phyloP scores from a whole-genome alignment of 2,797 vertebrate genomes.

The Nasua narica region DNA sequence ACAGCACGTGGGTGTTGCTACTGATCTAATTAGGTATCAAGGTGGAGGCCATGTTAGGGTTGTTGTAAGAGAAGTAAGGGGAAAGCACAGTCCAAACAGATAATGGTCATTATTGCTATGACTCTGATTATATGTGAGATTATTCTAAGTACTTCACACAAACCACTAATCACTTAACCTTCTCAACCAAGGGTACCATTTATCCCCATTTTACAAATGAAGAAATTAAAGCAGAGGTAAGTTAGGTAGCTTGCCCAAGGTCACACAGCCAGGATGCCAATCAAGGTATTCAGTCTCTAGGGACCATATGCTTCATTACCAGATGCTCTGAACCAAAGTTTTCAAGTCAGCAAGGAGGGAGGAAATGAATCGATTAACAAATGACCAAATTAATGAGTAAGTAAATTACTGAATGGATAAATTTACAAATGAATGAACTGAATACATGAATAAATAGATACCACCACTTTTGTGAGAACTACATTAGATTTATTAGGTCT shows the following conservation, averaged over 20 bases:
- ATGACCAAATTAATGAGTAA: not conserved
- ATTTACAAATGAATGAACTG: not conserved
- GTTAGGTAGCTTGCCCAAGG: not conserved
- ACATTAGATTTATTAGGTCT: not conserved
- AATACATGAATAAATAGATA: not conserved
- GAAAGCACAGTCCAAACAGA: not conserved
- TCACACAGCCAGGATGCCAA: not conserved
- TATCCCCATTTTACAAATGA: not conserved
- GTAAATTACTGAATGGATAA: not conserved
- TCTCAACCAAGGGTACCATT: not conserved
- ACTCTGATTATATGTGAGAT: accelerated
- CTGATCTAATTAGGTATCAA: not conserved
- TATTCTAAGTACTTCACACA: not conserved
- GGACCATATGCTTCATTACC: not conserved
- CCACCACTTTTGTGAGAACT: not conserved
- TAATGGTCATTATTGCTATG: no score
- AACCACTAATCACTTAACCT: not conserved
- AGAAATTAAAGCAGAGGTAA: not conserved
- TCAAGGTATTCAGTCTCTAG: not conserved
- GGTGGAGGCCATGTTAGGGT: not conserved
- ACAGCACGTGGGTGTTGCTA: no score
- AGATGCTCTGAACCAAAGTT: not conserved
- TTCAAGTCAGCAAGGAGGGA: not conserved
- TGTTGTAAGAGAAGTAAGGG: not conserved
- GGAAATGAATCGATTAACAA: not conserved